Conservation (phyloP, 2,113 vertebrate genomes). For the Sterrhoptilus dennistouni region DNA sequence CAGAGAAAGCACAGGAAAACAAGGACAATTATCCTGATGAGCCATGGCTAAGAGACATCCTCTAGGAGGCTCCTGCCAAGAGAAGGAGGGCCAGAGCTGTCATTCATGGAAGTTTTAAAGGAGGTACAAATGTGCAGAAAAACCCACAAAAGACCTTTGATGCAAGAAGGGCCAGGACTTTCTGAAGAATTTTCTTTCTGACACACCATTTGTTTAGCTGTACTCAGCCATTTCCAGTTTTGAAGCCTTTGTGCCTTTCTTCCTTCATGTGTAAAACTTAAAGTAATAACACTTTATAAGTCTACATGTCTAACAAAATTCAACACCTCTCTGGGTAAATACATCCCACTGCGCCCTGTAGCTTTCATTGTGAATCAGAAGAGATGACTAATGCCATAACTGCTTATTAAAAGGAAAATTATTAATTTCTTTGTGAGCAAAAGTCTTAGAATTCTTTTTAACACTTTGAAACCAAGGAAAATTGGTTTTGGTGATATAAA, state of each 20-base stretch:
- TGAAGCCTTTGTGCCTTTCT: not conserved
- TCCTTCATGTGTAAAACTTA: not conserved
- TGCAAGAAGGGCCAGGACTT: not conserved
- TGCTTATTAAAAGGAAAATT: slow-evolving; percentile 51
- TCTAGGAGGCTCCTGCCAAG: not conserved
- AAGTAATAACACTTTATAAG: slow-evolving; percentile 13
- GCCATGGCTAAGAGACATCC: not conserved
- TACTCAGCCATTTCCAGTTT: slow-evolving; percentile 1
- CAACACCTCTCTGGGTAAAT: slow-evolving; percentile 23
- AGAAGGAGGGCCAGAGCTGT: not conserved
- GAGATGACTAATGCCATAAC: slow-evolving; percentile 67
- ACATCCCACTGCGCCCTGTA: slow-evolving; percentile 12
- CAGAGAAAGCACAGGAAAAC: not conserved
- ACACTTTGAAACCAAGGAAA: slow-evolving; percentile 24
- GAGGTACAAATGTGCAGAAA: not conserved
- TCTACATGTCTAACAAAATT: slow-evolving; percentile 48
- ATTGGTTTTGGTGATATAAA: not conserved
- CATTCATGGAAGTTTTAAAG: not conserved
- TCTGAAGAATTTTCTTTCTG: not conserved
- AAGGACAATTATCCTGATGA: not conserved
- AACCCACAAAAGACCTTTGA: not conserved
- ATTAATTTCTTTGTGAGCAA: slow-evolving; percentile 42
- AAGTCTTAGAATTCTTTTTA: slow-evolving; percentile 38
- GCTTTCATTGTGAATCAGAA: slow-evolving; percentile 69
- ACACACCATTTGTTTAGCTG: not conserved